Conservation (phyloP, 2,888 invertebrate genomes). For the Sipha maydis region DNA sequence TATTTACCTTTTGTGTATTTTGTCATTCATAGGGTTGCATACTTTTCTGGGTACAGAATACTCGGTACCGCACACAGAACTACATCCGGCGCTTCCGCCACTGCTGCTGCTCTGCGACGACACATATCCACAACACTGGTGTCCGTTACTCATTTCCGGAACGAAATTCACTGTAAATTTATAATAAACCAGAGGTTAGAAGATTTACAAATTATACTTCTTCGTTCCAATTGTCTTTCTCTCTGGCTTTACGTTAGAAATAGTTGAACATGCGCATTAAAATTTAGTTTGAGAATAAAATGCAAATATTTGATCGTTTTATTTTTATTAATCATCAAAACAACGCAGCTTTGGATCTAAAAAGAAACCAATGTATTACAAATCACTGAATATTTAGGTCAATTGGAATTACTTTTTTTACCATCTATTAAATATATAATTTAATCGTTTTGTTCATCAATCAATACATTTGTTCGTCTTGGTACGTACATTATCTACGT, state of each 20-base stretch:
- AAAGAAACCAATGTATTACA: background rate
- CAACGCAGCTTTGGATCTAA: background rate
- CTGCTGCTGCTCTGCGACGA: slow-evolving; percentile 55
- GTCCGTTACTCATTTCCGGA: slow-evolving; percentile 53
- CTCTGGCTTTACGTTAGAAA: background rate
- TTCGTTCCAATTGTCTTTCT: too few relatives aligned
- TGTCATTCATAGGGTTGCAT: slow-evolving; percentile 26
- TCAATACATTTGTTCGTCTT: slow-evolving; percentile 1
- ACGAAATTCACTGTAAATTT: slow-evolving; percentile 42
- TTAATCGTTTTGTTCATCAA: slow-evolving; percentile 25
- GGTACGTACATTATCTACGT: background rate
- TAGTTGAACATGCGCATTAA: background rate
- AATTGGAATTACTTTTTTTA: background rate
- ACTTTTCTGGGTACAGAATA: slow-evolving; percentile 71
- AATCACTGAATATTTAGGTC: background rate
- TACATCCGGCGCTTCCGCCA: slow-evolving; percentile 70
- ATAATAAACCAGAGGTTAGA: background rate
- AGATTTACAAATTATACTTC: background rate
- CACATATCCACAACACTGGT: slow-evolving; percentile 49
- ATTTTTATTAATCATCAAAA: background rate
- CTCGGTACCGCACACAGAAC: slow-evolving; percentile 70
- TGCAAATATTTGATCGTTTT: background rate
- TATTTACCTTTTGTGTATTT: slow-evolving; percentile 45
- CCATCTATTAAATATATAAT: background rate
- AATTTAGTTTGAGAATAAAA: background rate